phyloP scores from a whole-genome alignment of 1,140 invertebrate genomes.

The Plodia interpunctella region DNA sequence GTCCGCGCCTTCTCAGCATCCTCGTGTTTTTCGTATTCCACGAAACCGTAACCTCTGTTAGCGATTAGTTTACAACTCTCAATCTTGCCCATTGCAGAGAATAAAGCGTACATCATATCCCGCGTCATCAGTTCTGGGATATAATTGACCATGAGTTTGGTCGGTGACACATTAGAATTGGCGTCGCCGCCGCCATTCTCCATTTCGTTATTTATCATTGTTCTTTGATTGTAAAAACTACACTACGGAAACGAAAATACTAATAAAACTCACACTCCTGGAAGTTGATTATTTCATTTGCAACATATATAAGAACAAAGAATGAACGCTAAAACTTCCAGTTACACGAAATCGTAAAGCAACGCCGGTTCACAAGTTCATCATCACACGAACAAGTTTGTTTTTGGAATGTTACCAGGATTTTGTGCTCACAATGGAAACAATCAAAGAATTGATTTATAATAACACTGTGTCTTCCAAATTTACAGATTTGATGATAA shows the following conservation, averaged over 20 bases:
- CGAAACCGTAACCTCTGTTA: slow-evolving; percentile 73
- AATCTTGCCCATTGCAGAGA: slow-evolving; percentile 73
- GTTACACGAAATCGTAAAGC: slow-evolving; percentile 64
- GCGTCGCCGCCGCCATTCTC: slow-evolving; percentile 76
- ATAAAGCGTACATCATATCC: slow-evolving; percentile 74
- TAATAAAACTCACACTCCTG: slow-evolving; percentile 63
- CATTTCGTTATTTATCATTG: slow-evolving; percentile 70
- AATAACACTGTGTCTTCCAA: neutral
- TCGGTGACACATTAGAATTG: slow-evolving; percentile 75
- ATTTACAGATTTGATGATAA: neutral
- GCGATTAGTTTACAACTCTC: slow-evolving; percentile 73
- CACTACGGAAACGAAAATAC: slow-evolving; percentile 71
- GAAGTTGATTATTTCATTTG: slow-evolving; percentile 68
- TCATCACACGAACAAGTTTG: slow-evolving; percentile 69
- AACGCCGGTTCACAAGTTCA: slow-evolving; percentile 74
- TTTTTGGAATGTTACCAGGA: slow-evolving; percentile 70
- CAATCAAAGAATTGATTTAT: neutral
- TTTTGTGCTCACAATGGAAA: neutral
- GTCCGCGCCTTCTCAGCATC: slow-evolving; percentile 73
- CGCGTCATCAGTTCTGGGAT: slow-evolving; percentile 75
- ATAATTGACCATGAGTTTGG: slow-evolving; percentile 77
- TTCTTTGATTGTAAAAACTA: slow-evolving; percentile 61
- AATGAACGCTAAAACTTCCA: slow-evolving; percentile 68
- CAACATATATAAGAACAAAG: slow-evolving; percentile 62
- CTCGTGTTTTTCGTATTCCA: slow-evolving; percentile 72